Evolutionary conservation across 2,113 vertebrate species (phyloP).

Genomic region (Diadophis punctatus): DNA sequence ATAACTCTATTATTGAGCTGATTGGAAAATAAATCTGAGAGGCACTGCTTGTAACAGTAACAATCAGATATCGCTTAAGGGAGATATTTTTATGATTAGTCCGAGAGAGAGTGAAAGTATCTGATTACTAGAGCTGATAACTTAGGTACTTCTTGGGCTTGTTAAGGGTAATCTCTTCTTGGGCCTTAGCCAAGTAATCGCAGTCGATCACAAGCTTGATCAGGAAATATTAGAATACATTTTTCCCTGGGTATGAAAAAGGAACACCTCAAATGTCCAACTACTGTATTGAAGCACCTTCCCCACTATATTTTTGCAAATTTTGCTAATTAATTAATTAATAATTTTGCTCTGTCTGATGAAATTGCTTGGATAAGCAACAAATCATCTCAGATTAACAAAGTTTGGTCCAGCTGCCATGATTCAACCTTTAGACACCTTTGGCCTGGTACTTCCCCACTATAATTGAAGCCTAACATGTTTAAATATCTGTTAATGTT

Average conservation of each 20-base stretch:
- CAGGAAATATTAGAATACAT: conserved; percentile 14
- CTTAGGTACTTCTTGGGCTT: conserved; percentile 1
- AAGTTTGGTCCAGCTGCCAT: neutral
- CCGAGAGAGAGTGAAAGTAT: conserved; percentile 43
- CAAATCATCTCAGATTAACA: neutral
- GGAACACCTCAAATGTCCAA: neutral
- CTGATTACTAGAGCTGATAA: conserved; percentile 41
- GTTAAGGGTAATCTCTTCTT: neutral
- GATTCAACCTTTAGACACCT: neutral
- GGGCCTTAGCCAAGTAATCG: neutral
- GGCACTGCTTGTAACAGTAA: conserved; percentile 36
- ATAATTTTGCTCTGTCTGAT: neutral
- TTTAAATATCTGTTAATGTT: neutral
- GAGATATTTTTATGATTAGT: conserved; percentile 34
- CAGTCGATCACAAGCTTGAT: fast-evolving
- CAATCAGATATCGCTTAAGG: conserved; percentile 25
- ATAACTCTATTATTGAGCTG: conserved; percentile 62
- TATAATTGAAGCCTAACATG: neutral
- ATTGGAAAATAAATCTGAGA: conserved; percentile 51
- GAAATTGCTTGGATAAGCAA: neutral
- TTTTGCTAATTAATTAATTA: neutral
- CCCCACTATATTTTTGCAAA: neutral
- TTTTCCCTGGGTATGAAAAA: neutral
- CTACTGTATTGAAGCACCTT: neutral
- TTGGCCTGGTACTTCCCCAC: neutral